Evolutionary conservation across 2,888 invertebrate species (phyloP).

Genomic region (Icerya purchasi): DNA sequence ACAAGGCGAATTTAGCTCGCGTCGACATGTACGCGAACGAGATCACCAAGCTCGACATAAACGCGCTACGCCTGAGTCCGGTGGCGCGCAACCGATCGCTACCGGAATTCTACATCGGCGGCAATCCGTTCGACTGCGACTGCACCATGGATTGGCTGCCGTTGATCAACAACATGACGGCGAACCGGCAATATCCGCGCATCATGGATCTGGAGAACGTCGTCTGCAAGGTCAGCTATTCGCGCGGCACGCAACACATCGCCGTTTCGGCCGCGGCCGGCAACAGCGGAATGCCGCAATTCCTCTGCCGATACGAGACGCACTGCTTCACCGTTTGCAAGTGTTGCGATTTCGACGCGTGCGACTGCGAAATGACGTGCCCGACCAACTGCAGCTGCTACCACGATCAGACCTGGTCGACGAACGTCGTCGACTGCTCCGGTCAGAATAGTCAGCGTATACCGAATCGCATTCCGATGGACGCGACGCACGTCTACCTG

Average conservation of each 20-base stretch:
- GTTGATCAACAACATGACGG: slow-evolving; percentile 65
- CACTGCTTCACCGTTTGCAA: slow-evolving; percentile 88
- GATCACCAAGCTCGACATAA: slow-evolving; percentile 57
- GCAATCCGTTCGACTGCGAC: slow-evolving; percentile 84
- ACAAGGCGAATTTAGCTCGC: slow-evolving; percentile 60
- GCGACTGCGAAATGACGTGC: slow-evolving; percentile 93
- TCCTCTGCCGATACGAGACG: slow-evolving; percentile 75
- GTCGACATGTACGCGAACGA: slow-evolving; percentile 81
- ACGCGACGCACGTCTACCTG: slow-evolving; percentile 77
- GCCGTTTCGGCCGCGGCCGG: slow-evolving; percentile 38
- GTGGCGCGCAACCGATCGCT: slow-evolving; percentile 48
- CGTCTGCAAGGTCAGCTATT: slow-evolving; percentile 67
- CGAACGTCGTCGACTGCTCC: slow-evolving; percentile 79
- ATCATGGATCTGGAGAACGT: slow-evolving; percentile 76
- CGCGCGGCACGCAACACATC: slow-evolving; percentile 38
- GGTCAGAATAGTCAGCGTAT: slow-evolving; percentile 53
- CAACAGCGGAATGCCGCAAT: slow-evolving; percentile 56
- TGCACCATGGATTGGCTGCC: slow-evolving; percentile 92
- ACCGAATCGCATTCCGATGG: slow-evolving; percentile 75
- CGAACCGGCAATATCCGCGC: slow-evolving; percentile 54
- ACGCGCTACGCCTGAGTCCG: slow-evolving; percentile 53
- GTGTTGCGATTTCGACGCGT: slow-evolving; percentile 88
- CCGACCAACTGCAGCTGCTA: slow-evolving; percentile 84
- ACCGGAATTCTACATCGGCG: slow-evolving; percentile 75
- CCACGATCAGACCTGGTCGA: slow-evolving; percentile 82